These are phyloP conservation scores for Calameuta filiformis DNA, from an alignment of 2,888 invertebrate species.

Conservation along the genomic window DNA sequence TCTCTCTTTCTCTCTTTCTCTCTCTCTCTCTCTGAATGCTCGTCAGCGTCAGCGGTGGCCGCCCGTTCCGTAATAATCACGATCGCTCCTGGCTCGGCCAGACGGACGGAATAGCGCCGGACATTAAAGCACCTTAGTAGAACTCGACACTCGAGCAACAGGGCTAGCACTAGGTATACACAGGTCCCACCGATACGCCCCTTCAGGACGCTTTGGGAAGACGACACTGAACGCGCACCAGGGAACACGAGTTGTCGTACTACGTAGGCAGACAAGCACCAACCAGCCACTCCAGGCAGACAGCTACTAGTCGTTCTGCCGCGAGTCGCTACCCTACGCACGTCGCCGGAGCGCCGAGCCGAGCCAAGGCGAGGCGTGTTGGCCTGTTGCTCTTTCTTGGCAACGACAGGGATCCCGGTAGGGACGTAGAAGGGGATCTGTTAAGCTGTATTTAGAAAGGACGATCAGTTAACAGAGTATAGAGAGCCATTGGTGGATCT, in stretches of 20 bases:
- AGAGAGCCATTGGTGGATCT: background rate
- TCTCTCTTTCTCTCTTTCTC: background rate
- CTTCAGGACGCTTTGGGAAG: slow-evolving; percentile 12
- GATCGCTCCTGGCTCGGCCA: slow-evolving; percentile 29
- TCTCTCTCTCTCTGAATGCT: background rate
- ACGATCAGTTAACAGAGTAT: background rate
- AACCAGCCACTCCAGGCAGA: background rate
- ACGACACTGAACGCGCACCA: background rate
- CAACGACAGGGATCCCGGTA: slow-evolving; percentile 13
- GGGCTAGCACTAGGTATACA: background rate
- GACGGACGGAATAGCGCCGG: slow-evolving; percentile 38
- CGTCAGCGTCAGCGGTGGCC: slow-evolving; percentile 4
- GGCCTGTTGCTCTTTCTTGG: slow-evolving; percentile 52
- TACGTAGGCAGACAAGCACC: slow-evolving; percentile 1
- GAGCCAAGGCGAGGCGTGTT: slow-evolving; percentile 45
- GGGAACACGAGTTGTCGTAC: background rate
- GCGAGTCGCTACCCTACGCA: slow-evolving; percentile 25
- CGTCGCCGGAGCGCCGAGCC: slow-evolving; percentile 36
- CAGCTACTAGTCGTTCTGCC: slow-evolving; percentile 15
- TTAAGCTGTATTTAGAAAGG: background rate
- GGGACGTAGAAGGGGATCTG: background rate
- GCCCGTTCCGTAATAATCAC: slow-evolving; percentile 22
- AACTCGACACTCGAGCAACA: slow-evolving; percentile 28
- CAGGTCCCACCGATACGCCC: slow-evolving; percentile 12
- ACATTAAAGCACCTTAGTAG: slow-evolving; percentile 45